Percentiles rank a stretch among this genome's conserved stretches.
Conservation (phyloP, 37 sponge, comb jelly and placozoan species). For the Hexactinellida sp. region DNA sequence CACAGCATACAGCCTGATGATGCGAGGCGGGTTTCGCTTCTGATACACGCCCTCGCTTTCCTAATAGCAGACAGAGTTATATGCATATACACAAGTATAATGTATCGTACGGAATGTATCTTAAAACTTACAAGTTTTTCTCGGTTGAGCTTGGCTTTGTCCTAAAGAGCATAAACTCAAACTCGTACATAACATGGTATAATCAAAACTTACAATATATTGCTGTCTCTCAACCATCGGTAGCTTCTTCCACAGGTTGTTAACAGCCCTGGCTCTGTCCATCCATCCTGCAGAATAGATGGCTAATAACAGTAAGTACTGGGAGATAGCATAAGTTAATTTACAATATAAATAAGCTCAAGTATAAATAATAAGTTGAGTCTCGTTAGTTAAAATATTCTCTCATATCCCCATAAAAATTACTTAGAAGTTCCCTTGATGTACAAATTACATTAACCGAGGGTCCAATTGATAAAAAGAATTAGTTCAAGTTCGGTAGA, state of each 20-base stretch:
- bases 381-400: too few species aligned
- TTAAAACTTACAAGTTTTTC: neutral
- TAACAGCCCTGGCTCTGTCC: constrained; percentile 5
- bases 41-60: constrained; percentile 2
- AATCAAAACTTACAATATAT: constrained; percentile 16
- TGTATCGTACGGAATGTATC: neutral
- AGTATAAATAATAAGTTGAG: too few species aligned
- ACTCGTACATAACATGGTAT: neutral
- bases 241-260: neutral
- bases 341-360: too few species aligned
- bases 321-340: too few species aligned
- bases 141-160: constrained; percentile 1
- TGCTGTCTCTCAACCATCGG: neutral
- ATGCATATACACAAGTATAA: too few species aligned
- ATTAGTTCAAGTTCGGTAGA: too few species aligned
- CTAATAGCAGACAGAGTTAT: neutral
- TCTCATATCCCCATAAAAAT: too few species aligned
- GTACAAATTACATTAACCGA: too few species aligned
- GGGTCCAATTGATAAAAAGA: too few species aligned
- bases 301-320: neutral
- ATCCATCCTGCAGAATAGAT: neutral
- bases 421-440: too few species aligned
- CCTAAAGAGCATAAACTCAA: neutral
- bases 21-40: constrained; percentile 2
- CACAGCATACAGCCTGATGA: constrained; percentile 9